Evolutionary conservation across 2,113 vertebrate species (phyloP).

Genomic region (Corvus cornix): DNA sequence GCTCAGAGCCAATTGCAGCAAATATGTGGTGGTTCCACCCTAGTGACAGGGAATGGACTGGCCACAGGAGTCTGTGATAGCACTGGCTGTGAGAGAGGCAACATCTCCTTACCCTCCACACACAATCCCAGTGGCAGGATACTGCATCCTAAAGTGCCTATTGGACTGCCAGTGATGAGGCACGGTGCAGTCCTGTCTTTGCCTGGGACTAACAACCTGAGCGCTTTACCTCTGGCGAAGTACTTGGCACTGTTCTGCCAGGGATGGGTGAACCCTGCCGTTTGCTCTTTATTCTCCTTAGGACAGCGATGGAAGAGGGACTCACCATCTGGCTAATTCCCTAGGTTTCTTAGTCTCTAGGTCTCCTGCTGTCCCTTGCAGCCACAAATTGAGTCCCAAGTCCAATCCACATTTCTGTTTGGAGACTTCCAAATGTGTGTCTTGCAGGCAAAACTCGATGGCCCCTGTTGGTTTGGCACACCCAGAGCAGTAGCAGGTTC

Average conservation of each 20-base stretch:
- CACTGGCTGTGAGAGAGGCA: accelerated
- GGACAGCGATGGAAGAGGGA: background rate
- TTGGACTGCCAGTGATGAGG: background rate
- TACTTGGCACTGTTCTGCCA: background rate
- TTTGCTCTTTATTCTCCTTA: background rate
- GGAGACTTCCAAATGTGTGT: background rate
- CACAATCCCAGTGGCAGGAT: background rate
- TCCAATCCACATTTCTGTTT: accelerated
- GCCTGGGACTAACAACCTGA: background rate
- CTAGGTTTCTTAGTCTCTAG: background rate
- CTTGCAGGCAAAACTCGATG: background rate
- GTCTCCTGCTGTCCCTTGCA: background rate
- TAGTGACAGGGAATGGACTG: background rate
- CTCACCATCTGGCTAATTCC: background rate
- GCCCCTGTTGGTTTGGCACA: background rate
- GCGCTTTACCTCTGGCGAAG: background rate
- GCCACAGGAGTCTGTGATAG: background rate
- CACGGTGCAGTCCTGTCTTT: background rate
- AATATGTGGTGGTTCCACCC: background rate
- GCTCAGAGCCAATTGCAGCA: background rate
- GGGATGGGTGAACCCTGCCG: background rate
- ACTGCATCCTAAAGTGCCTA: accelerated
- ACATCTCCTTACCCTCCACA: background rate
- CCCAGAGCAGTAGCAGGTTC: background rate
- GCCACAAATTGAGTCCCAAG: background rate